Evolutionary conservation across 2,888 invertebrate species (phyloP), one percentile per base, ranked within the genome.

Genomic region (Creontiades dilutus): DNA sequence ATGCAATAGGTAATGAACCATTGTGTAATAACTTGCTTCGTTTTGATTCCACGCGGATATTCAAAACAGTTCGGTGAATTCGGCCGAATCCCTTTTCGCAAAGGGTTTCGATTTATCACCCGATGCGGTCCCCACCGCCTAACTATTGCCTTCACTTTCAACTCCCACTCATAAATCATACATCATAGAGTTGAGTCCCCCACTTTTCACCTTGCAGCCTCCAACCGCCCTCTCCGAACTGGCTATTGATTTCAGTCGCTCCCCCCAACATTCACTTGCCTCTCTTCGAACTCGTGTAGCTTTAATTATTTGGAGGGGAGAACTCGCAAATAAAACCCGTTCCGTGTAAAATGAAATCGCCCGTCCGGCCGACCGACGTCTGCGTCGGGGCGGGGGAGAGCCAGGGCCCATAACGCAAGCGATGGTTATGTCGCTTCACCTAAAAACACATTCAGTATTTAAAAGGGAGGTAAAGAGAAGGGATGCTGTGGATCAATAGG

Each of bases 231-330:
- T 23, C 68, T 68, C 68, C 27, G 68, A 68, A 23, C 68, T 27
- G 68, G 19, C 19, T 68, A 68, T 68, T 68, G 68, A 68, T 68
- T 68, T 68, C 68, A 7, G 9, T 19, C 68, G 27, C 0, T 68
- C 19, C 68, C 68, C 68, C 7, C 68, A 68, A 23, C 19, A 68
- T 68, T 23, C 68, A 23, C 68, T 68, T 23, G 5, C 16, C 52
- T 23, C 68, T 23, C 68, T 68, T 23, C 68, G 12, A 23, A 23
- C 68, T 68, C 68, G 68, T 68, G 68, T 68, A 68, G 68, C 68
- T 68, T 68, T 68, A 68, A 68, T 68, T 68, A 68, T 68, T 68
- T 68, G 68, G 68, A 68, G 23, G 68, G 68, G 68, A 0, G 68
- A 37, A 37, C 37, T 68, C 23, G 68, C 12, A 23, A 68, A 68